Conservation (phyloP, 2,797 vertebrate genomes). For the Leptatherina wallacei region DNA sequence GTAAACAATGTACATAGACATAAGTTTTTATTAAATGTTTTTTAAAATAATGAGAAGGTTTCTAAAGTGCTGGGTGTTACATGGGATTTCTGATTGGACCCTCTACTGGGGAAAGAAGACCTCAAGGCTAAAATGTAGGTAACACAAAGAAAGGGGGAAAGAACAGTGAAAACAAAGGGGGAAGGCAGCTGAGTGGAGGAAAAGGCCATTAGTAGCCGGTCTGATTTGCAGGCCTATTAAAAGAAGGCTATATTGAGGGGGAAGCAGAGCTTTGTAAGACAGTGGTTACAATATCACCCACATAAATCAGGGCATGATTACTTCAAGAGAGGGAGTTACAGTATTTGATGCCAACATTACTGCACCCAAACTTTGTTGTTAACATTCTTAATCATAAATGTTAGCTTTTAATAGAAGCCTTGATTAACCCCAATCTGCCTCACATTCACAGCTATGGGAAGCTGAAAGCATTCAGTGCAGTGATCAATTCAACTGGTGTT, state of each 20-base stretch:
- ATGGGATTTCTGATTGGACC: conserved; percentile 48
- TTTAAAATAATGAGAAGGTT: conserved; percentile 17
- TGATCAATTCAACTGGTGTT: conserved; percentile 36
- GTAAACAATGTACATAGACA: conserved; percentile 13
- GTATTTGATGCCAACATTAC: conserved; percentile 57
- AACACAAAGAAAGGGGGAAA: conserved; percentile 24
- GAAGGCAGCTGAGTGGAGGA: conserved; percentile 32
- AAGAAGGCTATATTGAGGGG: conserved; percentile 52
- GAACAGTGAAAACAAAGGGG: conserved; percentile 41
- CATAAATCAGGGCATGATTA: conserved; percentile 63
- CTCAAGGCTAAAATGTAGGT: conserved; percentile 37
- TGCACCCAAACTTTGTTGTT: conserved; percentile 49
- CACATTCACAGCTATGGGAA: conserved; percentile 30
- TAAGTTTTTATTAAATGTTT: conserved; percentile 6
- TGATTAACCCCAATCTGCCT: conserved; percentile 24
- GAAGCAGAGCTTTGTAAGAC: conserved; percentile 46
- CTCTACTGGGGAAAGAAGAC: not conserved
- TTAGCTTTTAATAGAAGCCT: conserved; percentile 53
- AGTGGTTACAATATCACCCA: conserved; percentile 49
- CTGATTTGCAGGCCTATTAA: conserved; percentile 57
- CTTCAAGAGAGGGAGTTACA: conserved; percentile 52
- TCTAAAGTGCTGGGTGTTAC: not conserved
- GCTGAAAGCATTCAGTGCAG: not conserved
- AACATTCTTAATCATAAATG: conserved; percentile 29
- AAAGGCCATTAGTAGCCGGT: conserved; percentile 40